Percentiles rank a stretch among this genome's conserved stretches.
Evolutionary conservation across 2,113 vertebrate genomes (phyloP).

Genomic region (Okapia johnstoni): DNA sequence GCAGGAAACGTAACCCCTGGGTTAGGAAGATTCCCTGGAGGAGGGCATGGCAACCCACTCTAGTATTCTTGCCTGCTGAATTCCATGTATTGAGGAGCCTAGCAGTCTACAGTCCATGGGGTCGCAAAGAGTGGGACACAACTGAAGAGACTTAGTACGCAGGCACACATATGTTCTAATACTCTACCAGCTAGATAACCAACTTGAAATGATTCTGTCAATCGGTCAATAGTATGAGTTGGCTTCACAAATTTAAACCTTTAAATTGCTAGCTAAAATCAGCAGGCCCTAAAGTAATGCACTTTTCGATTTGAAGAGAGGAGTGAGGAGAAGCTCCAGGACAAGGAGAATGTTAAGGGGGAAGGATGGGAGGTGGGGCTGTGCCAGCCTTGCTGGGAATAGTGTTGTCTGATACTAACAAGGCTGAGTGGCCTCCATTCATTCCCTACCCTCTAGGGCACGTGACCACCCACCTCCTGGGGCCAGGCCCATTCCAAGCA

Average conservation of each 20-base stretch:
- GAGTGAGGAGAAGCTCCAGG: background rate
- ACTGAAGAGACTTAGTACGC: background rate
- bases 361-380: too few species aligned
- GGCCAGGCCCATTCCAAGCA: background rate
- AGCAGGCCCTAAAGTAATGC: background rate
- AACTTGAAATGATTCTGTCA: background rate
- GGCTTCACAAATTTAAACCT: background rate
- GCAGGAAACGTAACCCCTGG: background rate
- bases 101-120: background rate
- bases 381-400: background rate
- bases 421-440: background rate
- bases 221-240: background rate
- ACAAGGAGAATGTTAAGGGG: rapidly evolving
- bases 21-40: background rate
- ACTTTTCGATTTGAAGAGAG: background rate
- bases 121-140: background rate
- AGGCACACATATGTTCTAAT: background rate
- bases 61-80: background rate
- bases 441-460: background rate
- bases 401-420: background rate
- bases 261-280: background rate
- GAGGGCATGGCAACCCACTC: background rate
- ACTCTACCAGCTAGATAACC: background rate
- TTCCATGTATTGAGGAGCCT: background rate
- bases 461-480: rapidly evolving